Conservation (phyloP, 2,797 vertebrate genomes). For the Xiphophorus birchmanni region DNA sequence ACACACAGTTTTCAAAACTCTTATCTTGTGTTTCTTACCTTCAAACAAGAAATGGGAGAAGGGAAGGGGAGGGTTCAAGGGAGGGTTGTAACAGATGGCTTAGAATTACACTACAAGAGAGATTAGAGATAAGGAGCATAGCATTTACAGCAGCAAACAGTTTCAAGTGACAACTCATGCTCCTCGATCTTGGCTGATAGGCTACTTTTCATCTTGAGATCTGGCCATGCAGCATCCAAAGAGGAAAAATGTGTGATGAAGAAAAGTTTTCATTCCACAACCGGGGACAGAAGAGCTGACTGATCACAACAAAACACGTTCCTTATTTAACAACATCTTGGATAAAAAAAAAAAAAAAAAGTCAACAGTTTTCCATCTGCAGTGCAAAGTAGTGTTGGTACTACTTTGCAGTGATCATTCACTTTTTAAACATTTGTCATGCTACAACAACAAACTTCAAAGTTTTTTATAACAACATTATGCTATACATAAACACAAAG, state of each 20-base stretch:
- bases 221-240: slow-evolving; percentile 80
- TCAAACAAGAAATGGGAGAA: slow-evolving; percentile 72
- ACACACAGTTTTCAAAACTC: slow-evolving; percentile 56
- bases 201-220: slow-evolving; percentile 52
- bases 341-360: slow-evolving; percentile 17
- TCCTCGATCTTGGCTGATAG: slow-evolving; percentile 51
- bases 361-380: slow-evolving; percentile 26
- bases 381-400: neutral
- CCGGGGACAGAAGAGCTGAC: slow-evolving; percentile 29
- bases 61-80: slow-evolving; percentile 34
- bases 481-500: neutral
- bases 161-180: slow-evolving; percentile 76
- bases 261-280: slow-evolving; percentile 53
- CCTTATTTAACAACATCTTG: slow-evolving; percentile 21
- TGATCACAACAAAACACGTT: slow-evolving; percentile 33
- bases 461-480: neutral
- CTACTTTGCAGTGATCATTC: neutral
- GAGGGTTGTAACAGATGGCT: slow-evolving; percentile 68
- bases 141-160: slow-evolving; percentile 67
- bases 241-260: neutral
- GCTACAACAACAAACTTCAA: neutral
- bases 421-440: neutral
- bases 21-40: slow-evolving; percentile 81
- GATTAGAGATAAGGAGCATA: slow-evolving; percentile 60
- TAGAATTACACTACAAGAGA: slow-evolving; percentile 68